Conservation (phyloP, 2,113 vertebrate species). For the Cromileptes altivelis region DNA sequence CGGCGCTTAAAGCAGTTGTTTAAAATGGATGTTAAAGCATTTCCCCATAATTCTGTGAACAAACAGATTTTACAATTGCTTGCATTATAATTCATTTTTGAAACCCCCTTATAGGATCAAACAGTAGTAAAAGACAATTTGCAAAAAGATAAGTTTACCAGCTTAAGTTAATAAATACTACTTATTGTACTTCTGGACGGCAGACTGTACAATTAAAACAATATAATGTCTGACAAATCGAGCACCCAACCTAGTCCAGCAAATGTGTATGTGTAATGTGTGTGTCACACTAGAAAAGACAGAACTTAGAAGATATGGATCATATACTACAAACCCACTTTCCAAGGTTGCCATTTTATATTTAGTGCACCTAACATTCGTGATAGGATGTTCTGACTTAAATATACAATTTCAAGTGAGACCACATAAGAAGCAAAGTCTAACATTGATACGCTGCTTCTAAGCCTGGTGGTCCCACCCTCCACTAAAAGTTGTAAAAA, state of each 20-base stretch:
- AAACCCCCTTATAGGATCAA: not conserved
- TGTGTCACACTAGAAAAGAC: not conserved
- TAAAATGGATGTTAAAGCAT: not conserved
- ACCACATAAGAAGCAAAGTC: conserved; percentile 62
- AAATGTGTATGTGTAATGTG: not conserved
- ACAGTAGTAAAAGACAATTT: not conserved
- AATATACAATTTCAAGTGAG: conserved; percentile 36
- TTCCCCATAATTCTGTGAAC: not conserved
- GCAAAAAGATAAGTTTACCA: not conserved
- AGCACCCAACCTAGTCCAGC: not conserved
- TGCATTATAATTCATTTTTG: not conserved
- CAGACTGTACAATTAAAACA: not conserved
- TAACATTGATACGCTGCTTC: conserved; percentile 37
- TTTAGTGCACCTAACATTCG: not conserved
- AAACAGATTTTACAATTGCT: not conserved
- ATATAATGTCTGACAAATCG: not conserved
- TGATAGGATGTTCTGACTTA: conserved; percentile 2
- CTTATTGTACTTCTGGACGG: not conserved
- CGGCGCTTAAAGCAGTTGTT: not conserved
- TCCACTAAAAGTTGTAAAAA: conserved; percentile 42
- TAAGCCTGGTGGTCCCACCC: conserved; percentile 49
- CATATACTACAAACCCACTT: not conserved
- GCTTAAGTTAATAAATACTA: no score
- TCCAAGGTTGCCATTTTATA: not conserved
- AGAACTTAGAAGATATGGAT: not conserved